phyloP scores from a whole-genome alignment of 2,888 invertebrate genomes.

The Agrotis segetum region DNA sequence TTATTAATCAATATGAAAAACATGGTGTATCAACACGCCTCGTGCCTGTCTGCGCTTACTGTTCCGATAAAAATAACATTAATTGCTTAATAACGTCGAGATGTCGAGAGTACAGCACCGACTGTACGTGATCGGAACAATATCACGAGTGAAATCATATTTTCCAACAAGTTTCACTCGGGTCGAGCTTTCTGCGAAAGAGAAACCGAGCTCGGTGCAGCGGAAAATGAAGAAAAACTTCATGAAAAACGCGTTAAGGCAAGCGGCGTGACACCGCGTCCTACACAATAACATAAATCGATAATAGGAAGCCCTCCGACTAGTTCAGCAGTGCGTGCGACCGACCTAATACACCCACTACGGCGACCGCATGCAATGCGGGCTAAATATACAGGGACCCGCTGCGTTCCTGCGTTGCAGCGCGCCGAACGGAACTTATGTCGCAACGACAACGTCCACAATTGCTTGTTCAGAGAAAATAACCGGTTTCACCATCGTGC shows the following conservation, averaged over 20 bases:
- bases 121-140: conserved; percentile 70
- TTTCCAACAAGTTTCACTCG: conserved; percentile 82
- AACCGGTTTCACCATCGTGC: conserved; percentile 80
- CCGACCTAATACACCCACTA: conserved; percentile 90
- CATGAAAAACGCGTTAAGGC: conserved; percentile 77
- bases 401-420: conserved; percentile 79
- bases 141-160: conserved; percentile 80
- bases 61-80: conserved; percentile 39
- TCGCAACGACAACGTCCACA: conserved; percentile 86
- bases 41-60: conserved; percentile 12
- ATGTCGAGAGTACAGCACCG: conserved; percentile 27
- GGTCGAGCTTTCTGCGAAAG: conserved; percentile 80
- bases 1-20: conserved; percentile 31
- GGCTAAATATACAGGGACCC: conserved; percentile 89
- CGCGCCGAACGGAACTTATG: conserved; percentile 84
- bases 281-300: conserved; percentile 88
- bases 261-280: conserved; percentile 76
- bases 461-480: conserved; percentile 85
- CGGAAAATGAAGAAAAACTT: conserved; percentile 82
- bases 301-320: conserved; percentile 90
- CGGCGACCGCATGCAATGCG: conserved; percentile 87
- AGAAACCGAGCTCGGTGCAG: conserved; percentile 78
- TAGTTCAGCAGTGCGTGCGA: conserved; percentile 91
- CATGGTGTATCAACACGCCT: conserved; percentile 6
- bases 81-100: conserved; percentile 61